These are phyloP conservation scores for Hypomecis atomaria DNA, from an alignment of 2,888 invertebrate species.

Conservation along the genomic window DNA sequence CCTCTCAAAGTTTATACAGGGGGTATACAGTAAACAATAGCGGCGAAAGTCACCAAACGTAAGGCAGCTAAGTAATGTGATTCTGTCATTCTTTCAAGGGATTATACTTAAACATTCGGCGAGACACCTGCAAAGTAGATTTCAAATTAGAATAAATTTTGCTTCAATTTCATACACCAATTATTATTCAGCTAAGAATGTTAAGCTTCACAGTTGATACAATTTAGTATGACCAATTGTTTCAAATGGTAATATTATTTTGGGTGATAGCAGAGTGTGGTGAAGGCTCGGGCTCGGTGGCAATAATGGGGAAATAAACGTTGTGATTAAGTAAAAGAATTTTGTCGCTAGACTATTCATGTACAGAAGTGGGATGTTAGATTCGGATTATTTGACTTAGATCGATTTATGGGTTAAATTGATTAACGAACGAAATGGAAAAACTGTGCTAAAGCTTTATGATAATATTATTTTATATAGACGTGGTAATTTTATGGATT, in stretches of 20 bases:
- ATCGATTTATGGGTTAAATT: no score
- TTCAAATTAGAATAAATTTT: slow-evolving; percentile 83
- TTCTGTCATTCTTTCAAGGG: slow-evolving; percentile 74
- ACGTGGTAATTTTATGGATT: no score
- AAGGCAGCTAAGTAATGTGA: slow-evolving; percentile 76
- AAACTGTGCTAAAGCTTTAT: no score
- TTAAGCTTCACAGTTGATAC: slow-evolving; percentile 64
- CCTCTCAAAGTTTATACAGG: slow-evolving; percentile 51
- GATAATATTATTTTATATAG: no score
- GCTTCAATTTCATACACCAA: slow-evolving; percentile 79
- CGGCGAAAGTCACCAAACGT: slow-evolving; percentile 66
- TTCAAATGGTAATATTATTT: slow-evolving; percentile 28
- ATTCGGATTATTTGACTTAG: no score
- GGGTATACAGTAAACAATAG: slow-evolving; percentile 43
- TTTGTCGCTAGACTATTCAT: background rate
- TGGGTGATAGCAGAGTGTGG: slow-evolving; percentile 57
- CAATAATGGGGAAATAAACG: background rate
- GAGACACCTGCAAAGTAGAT: slow-evolving; percentile 83
- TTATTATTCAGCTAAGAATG: slow-evolving; percentile 59
- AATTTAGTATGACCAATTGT: slow-evolving; percentile 78
- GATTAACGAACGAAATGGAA: no score
- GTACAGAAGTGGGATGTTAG: no score
- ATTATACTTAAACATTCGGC: slow-evolving; percentile 81
- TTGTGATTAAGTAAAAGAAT: slow-evolving; percentile 1
- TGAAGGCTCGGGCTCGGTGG: slow-evolving; percentile 25